Evolutionary conservation across 2,888 invertebrate genomes (phyloP).

Genomic region (Sacculina carcini): DNA sequence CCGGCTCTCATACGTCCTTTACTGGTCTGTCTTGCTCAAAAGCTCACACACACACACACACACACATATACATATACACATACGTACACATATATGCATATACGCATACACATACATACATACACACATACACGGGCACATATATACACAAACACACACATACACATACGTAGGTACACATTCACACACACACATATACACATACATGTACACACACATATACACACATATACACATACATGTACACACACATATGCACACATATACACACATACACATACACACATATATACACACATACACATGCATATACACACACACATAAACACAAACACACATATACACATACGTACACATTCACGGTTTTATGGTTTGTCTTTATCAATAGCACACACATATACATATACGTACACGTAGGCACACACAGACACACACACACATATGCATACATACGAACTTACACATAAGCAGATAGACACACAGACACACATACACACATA

Average conservation of each 20-base stretch:
- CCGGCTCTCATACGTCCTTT: too few relatives aligned
- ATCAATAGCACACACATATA: too few relatives aligned
- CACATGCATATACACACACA: neutral
- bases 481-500: too few relatives aligned
- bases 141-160: neutral
- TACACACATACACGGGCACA: neutral
- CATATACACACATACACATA: neutral
- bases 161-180: neutral
- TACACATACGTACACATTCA: too few relatives aligned
- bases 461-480: too few relatives aligned
- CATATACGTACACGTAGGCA: too few relatives aligned
- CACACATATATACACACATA: neutral
- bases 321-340: too few relatives aligned
- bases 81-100: neutral
- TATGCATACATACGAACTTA: too few relatives aligned
- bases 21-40: too few relatives aligned
- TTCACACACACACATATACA: neutral
- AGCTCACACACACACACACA: too few relatives aligned
- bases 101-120: neutral
- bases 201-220: neutral
- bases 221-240: constrained; percentile 3
- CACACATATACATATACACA: neutral
- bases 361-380: too few relatives aligned
- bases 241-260: neutral
- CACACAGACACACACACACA: too few relatives aligned